A percentile compares a stretch with the other conserved stretches of the same genome.
Evolutionary conservation across 2,797 vertebrate species (phyloP).

Genomic region (Menidia menidia): DNA sequence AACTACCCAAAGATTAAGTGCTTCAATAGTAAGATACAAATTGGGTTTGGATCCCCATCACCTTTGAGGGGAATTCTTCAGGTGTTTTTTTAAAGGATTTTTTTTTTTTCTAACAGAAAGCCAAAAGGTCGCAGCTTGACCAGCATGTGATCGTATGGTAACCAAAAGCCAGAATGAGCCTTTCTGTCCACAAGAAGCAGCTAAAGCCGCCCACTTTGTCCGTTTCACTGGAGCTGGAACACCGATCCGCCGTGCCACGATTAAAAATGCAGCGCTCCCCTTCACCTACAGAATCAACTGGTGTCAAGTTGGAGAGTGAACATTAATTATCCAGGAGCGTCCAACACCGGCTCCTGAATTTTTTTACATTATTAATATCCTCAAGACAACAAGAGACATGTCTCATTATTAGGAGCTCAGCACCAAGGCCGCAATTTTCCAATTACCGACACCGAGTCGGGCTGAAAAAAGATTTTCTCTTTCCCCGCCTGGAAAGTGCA

Average conservation of each 20-base stretch:
- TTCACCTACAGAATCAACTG: slow-evolving; percentile 82
- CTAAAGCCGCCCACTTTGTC: slow-evolving; percentile 44
- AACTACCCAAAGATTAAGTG: background rate
- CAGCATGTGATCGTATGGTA: slow-evolving; percentile 20
- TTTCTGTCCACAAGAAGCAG: slow-evolving; percentile 45
- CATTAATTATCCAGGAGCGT: slow-evolving; percentile 84
- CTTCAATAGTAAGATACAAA: too few species aligned
- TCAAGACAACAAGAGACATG: slow-evolving; percentile 72
- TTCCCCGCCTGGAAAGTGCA: slow-evolving; percentile 34
- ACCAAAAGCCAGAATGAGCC: slow-evolving; percentile 18
- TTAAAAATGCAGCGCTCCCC: slow-evolving; percentile 78
- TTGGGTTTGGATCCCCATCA: too few species aligned
- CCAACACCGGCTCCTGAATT: slow-evolving; percentile 76
- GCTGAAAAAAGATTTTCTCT: slow-evolving; percentile 52
- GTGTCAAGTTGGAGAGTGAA: slow-evolving; percentile 82
- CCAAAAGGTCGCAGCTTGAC: slow-evolving; percentile 5
- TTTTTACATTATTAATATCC: slow-evolving; percentile 83
- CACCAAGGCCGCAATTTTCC: slow-evolving; percentile 52
- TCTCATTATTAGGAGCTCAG: slow-evolving; percentile 72
- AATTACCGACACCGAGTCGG: slow-evolving; percentile 68
- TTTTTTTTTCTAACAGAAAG: slow-evolving; percentile 15
- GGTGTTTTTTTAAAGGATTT: background rate
- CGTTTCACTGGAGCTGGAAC: slow-evolving; percentile 46
- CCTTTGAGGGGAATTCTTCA: too few species aligned
- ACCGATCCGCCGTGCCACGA: slow-evolving; percentile 54